Evolutionary conservation across 64 coral and sea anemone species (phyloP), one percentile per base, ranked within the genome.

Genomic region (Orbicella faveolata): DNA sequence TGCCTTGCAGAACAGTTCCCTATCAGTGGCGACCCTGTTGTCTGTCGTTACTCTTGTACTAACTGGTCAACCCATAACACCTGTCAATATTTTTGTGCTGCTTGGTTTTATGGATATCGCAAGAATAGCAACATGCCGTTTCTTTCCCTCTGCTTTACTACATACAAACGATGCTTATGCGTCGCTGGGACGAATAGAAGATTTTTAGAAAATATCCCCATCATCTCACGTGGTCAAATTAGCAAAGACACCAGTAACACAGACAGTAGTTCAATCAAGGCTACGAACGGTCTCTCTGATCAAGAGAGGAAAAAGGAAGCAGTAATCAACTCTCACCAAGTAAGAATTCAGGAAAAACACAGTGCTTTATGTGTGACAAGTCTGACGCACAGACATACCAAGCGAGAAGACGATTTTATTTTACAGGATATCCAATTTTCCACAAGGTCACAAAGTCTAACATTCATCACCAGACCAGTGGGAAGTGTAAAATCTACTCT

Each of bases 401-500:
- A 70, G 10, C 67, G 67, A 1, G 21, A 70, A 70, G 4, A 70
- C 30, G 9, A 70, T 30, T 70, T 70, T 26, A n/a, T 70, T 26
- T 10, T 70, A 6, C 2, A 70, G 23, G 21, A 70, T 26, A n/a
- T 70, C 67, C 3, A 33, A 1, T 70, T 70, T n/a, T 1, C n/a
- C 0, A 7, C 3, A 70, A 2, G 7, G 23, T 25, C 67, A 26
- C 9, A 70, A 70, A 70, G 67, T 70, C n/a, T 70, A 33, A 70
- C 67, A 25, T n/a, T 70, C 21, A 70, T 70, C 7, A 25, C 67
- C 9, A 23, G 67, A 26, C 67, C 67, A 33, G 67, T 70, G 0
- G 67, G 67, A 1, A 25, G 67, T 33, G 77, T 36, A n/a, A 79
- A 79, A 37, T 79, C 77, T 16, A 39, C 77, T 44, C 77, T 79